phyloP scores from a whole-genome alignment of 2,797 vertebrate species.

The Simalia tracyae region DNA sequence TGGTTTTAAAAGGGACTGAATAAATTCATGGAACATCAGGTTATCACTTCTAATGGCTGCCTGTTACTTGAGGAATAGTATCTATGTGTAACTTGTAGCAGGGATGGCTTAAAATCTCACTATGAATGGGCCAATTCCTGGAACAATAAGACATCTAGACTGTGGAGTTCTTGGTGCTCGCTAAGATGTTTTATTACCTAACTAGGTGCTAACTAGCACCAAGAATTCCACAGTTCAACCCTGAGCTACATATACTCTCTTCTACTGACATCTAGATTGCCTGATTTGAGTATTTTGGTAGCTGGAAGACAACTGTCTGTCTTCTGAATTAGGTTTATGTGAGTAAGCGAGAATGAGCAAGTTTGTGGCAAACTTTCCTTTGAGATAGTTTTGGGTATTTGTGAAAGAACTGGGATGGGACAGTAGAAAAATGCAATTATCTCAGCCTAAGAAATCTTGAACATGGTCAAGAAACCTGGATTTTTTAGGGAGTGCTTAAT shows the following conservation, averaged over 20 bases:
- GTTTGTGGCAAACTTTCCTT: background rate
- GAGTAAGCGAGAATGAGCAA: background rate
- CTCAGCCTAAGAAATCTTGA: background rate
- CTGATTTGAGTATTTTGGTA: background rate
- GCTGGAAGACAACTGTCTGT: background rate
- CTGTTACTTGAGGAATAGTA: background rate
- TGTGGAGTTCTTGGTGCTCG: background rate
- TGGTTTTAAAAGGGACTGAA: background rate
- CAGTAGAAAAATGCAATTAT: background rate
- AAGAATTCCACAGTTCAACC: background rate
- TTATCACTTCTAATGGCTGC: background rate
- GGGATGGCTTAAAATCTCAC: background rate
- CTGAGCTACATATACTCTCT: background rate
- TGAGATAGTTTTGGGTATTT: background rate
- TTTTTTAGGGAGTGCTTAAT: background rate
- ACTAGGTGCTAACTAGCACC: background rate
- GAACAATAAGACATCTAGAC: background rate
- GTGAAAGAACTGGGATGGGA: background rate
- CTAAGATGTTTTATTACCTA: background rate
- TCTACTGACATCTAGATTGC: background rate
- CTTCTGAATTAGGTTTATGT: background rate
- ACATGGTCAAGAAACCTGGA: background rate
- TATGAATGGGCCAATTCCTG: background rate
- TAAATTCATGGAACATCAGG: background rate
- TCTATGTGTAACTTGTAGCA: background rate